Conservation (phyloP, 2,113 vertebrate genomes). For the Oreamnos americanus region DNA sequence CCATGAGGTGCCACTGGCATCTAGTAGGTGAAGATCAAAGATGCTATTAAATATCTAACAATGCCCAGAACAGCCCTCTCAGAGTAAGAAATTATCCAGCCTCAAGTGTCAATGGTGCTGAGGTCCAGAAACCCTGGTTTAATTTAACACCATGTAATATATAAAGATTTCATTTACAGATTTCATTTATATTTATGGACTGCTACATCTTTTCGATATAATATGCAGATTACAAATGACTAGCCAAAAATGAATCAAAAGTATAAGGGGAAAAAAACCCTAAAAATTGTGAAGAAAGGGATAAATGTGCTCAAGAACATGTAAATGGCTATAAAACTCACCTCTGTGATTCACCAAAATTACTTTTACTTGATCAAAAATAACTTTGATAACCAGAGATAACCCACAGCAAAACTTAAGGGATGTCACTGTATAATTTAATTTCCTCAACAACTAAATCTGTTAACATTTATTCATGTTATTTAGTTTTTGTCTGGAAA, state of each 20-base stretch:
- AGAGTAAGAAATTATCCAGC: neutral
- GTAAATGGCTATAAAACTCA: neutral
- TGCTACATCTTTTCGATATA: neutral
- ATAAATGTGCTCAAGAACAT: neutral
- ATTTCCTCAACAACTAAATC: slow-evolving; percentile 41
- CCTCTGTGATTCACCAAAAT: neutral
- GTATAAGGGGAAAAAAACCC: neutral
- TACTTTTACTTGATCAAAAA: neutral
- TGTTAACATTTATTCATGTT: slow-evolving; percentile 43
- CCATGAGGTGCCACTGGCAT: neutral
- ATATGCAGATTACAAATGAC: neutral
- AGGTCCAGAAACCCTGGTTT: slow-evolving; percentile 11
- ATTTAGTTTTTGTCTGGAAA: slow-evolving; percentile 57
- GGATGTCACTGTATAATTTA: slow-evolving; percentile 30
- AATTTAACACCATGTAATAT: slow-evolving; percentile 13
- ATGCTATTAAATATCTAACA: neutral
- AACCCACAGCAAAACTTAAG: neutral
- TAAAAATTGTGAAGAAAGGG: slow-evolving; percentile 25
- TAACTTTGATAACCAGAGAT: neutral
- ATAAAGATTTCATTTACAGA: slow-evolving; percentile 14
- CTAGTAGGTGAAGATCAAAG: neutral
- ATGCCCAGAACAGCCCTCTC: neutral
- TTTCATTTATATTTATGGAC: neutral
- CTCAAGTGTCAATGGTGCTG: neutral
- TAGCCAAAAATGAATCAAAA: slow-evolving; percentile 5